Evolutionary conservation across 2,797 vertebrate genomes (phyloP).

Genomic region (Brachymystax lenok): DNA sequence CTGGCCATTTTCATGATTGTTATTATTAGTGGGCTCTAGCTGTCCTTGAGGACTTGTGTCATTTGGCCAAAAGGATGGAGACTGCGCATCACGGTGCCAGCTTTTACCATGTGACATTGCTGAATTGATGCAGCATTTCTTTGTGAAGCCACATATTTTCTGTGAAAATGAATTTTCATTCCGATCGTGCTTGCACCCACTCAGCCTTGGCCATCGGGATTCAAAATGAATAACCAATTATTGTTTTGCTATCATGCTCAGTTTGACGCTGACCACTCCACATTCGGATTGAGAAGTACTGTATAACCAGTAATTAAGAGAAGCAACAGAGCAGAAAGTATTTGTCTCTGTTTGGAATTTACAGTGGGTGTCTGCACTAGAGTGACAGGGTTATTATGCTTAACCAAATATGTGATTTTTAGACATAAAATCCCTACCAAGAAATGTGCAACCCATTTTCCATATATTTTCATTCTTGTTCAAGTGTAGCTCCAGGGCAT

Average conservation of each 20-base stretch:
- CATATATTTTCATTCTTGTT: too few species aligned
- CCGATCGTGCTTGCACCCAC: not conserved
- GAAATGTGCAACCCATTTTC: constrained; percentile 28
- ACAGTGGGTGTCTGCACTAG: constrained; percentile 19
- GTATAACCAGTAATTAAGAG: constrained; percentile 14
- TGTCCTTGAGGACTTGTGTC: not conserved
- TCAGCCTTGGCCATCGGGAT: not conserved
- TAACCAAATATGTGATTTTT: constrained; percentile 15
- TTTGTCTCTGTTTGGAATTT: constrained; percentile 10
- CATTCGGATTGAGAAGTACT: constrained; percentile 10
- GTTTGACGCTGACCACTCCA: constrained; percentile 7
- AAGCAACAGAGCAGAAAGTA: constrained; percentile 25
- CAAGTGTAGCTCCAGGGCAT: too few species aligned
- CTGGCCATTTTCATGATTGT: too few species aligned
- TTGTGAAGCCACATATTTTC: not conserved
- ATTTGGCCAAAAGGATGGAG: not conserved
- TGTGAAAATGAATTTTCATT: not conserved
- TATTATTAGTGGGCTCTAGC: too few species aligned
- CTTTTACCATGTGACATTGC: not conserved
- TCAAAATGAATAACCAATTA: not conserved
- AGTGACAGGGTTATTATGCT: constrained; percentile 30
- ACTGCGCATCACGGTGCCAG: too few species aligned
- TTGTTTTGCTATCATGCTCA: not conserved
- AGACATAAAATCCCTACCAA: constrained; percentile 24
- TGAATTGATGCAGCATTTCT: not conserved